These are phyloP conservation scores for Amphiprion clarkii DNA, from an alignment of 2,797 vertebrate genomes.

Conservation along the genomic window DNA sequence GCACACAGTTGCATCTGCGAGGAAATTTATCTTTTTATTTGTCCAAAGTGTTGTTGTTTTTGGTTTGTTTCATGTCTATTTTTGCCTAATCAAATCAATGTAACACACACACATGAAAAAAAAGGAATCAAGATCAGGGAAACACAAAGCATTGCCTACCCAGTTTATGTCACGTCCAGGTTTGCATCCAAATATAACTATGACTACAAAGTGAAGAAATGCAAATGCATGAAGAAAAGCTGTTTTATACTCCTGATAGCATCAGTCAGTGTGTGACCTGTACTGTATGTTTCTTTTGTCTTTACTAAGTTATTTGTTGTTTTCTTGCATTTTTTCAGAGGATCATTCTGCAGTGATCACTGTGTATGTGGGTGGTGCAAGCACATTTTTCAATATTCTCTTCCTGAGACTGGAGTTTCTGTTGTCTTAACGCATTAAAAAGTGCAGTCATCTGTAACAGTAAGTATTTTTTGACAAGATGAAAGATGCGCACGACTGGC, in stretches of 20 bases:
- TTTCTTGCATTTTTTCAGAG: no score
- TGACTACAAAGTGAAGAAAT: background rate
- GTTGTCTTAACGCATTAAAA: slow-evolving; percentile 5
- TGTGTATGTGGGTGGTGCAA: background rate
- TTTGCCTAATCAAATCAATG: no score
- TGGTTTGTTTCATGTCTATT: no score
- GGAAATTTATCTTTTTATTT: no score
- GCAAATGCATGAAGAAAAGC: background rate
- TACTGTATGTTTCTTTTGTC: background rate
- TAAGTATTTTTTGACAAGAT: background rate
- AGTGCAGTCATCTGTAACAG: fast-evolving
- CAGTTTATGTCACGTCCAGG: slow-evolving; percentile 10
- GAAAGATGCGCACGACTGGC: background rate
- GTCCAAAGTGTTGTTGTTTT: no score
- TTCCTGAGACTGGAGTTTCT: background rate
- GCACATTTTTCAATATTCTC: background rate
- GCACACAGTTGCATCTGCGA: background rate
- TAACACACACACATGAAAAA: background rate
- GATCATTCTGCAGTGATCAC: slow-evolving; percentile 2
- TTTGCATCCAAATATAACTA: background rate
- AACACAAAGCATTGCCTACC: no score
- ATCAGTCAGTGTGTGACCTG: background rate
- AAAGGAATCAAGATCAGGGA: background rate
- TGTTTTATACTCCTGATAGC: background rate
- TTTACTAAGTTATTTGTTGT: background rate